Base-by-base conservation (phyloP, 1,140 invertebrate genomes). In the Semibalanus balanoides region DNA sequence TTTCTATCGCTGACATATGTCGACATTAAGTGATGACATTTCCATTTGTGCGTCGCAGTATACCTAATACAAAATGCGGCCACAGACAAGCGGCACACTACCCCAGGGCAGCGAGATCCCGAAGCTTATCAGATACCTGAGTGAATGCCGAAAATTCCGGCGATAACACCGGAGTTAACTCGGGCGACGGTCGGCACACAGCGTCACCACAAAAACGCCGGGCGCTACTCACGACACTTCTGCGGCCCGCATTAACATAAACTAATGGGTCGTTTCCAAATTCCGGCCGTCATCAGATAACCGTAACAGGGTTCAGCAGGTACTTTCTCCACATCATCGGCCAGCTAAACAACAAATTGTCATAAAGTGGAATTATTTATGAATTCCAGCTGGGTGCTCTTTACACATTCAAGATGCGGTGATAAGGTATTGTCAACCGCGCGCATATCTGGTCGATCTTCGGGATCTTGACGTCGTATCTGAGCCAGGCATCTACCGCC, bases 201-300 rank as follows among this genome's bases (percentile, higher is more conserved):
- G 14, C 51, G 1, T 25, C 51, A 64, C 51, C 51, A 64, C 51
- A 64, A 64, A 64, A 64, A 64, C 51, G 11, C 7, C 5, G 51
- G 51, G 51, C 51, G 51, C 3, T 25, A 64, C 14, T 7, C 11
- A 64, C 51, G 51, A 64, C 51, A 64, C 51, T 64, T 64, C 51
- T 64, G 51, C 11, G 1, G 51, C 1, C 51, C 14, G 51, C 51
- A 64, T 64, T 64, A 64, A 25, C 51, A 64, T 64, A 64, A 64
- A 64, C 51, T 64, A 64, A 64, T 64, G 51, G 51, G 51, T 64
- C 51, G 51, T 64, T 64, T 64, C 51, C 51, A 64, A 64, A 64
- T 64, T 64, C 51, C 51, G 51, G 1, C 51, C 51, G 22, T 25
- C 51, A 64, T 64, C 51, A 64, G 51, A 64, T 64, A 64, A 64